Percentiles rank a stretch among this genome's conserved stretches.
Conservation (phyloP, 2,888 invertebrate genomes). For the Tanypteryx hageni region DNA sequence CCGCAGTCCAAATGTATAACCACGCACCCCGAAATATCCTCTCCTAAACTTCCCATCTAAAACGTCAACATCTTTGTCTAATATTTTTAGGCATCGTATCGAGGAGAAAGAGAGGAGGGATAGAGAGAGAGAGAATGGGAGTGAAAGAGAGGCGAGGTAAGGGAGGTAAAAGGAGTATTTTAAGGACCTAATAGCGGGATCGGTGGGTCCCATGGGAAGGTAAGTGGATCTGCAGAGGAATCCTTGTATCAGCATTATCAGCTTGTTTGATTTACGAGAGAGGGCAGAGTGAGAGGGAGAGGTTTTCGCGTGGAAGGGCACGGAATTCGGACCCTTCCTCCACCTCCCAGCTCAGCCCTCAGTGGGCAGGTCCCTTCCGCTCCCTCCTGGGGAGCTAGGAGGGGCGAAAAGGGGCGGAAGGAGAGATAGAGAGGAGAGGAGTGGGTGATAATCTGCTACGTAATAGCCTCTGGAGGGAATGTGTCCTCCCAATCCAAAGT, state of each 20-base stretch:
- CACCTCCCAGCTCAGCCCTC: neutral
- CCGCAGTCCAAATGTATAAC: too few species aligned
- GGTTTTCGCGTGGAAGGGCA: neutral
- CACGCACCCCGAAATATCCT: too few species aligned
- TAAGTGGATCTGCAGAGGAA: neutral
- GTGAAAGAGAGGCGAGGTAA: neutral
- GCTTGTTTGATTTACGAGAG: constrained; percentile 15
- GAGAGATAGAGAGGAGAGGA: too few species aligned
- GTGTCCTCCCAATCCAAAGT: too few species aligned
- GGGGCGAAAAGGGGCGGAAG: too few species aligned
- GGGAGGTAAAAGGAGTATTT: neutral
- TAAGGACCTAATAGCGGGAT: constrained; percentile 2
- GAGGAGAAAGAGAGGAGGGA: neutral
- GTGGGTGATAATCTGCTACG: too few species aligned
- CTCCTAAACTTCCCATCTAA: too few species aligned
- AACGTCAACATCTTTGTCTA: too few species aligned
- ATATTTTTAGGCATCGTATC: neutral
- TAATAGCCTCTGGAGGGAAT: too few species aligned
- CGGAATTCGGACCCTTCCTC: neutral
- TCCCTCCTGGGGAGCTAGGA: too few species aligned
- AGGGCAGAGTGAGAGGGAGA: neutral
- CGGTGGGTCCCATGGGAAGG: neutral
- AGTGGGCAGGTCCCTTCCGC: neutral
- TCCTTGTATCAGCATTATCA: constrained; percentile 24
- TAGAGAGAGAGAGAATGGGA: neutral